Evolutionary conservation across 2,888 invertebrate genomes (phyloP), one percentile per base, ranked within the genome.

Genomic region (Leptothorax acervorum): DNA sequence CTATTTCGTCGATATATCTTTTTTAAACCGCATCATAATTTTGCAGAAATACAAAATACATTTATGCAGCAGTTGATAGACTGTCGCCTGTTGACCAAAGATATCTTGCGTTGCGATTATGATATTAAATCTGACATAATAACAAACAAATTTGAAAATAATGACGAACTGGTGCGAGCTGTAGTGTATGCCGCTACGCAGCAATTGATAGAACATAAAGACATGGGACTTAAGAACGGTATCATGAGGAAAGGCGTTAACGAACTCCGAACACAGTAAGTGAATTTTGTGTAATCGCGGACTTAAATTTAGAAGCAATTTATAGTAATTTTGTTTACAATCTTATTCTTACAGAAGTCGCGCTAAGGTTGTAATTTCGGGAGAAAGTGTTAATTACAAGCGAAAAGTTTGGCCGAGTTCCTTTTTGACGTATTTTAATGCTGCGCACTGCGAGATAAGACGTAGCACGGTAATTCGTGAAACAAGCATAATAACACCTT

Each of bases 351-450:
- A 60, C 91, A 97, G 97, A 78, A 93, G 95, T 85, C 96, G 96
- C 42, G 95, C 95, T 3, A 95, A 95, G 65, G 96, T 96, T 0
- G 96, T 96, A 85, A 95, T 97, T 62, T 95, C 96, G 2, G 94
- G 95, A 0, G 96, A 97, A n/a, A 97, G 97, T 93, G 96, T 97
- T 0, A 97, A 97, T 95, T 95, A 95, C 88, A 95, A 95, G 31
- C 93, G 96, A 55, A 92, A 93, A 35, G 82, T 90, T 0, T 96
- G 95, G 88, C 94, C 94, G 3, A 95, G 95, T 2, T 93, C 95
- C 12, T 95, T 96, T 62, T 88, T 97, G 0, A 94, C 96, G 0
- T 96, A 97, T 92, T 96, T 96, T 71, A 96, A 96, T 31, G 96
- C 96, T 28, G 95, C 95, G 1, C 96, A 96, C 84, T 96, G 96